phyloP scores from a whole-genome alignment of 2,888 invertebrate species.

The Alentia gelatinosa region DNA sequence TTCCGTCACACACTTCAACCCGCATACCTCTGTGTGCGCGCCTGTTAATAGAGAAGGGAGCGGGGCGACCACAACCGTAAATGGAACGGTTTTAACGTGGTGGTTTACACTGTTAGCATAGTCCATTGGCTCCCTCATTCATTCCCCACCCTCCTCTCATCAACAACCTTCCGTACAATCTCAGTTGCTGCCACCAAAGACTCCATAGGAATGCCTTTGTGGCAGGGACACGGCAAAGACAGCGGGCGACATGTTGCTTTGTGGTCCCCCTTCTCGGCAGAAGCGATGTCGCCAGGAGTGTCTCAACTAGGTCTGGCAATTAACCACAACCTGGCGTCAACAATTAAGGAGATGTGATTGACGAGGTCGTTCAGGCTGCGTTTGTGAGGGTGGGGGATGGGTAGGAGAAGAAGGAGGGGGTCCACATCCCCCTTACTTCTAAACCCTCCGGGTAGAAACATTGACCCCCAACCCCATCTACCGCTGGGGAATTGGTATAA shows the following conservation, averaged over 20 bases:
- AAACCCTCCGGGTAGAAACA: too few species aligned
- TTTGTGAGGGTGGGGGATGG: neutral
- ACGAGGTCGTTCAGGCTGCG: neutral
- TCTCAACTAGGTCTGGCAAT: neutral
- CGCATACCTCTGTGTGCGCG: too few species aligned
- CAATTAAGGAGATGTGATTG: neutral
- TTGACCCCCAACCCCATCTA: too few species aligned
- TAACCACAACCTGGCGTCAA: neutral
- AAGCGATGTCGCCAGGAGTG: neutral
- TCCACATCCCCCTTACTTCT: too few species aligned
- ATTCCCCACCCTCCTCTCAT: neutral
- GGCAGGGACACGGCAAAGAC: neutral
- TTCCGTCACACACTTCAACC: too few species aligned
- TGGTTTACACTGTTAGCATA: neutral
- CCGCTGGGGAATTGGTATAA: too few species aligned
- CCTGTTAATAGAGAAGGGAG: too few species aligned
- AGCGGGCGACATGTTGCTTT: too few species aligned
- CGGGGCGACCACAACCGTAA: neutral
- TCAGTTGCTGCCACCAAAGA: neutral
- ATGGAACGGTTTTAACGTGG: neutral
- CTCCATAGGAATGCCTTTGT: neutral
- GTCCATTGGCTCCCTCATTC: neutral
- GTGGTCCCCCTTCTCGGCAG: too few species aligned
- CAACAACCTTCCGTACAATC: neutral
- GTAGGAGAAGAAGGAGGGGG: too few species aligned